A percentile compares a stretch with the other conserved stretches of the same genome.
These are phyloP conservation scores for Rhagophthalmus giganteus DNA, from an alignment of 2,888 invertebrate species.

Conservation along the genomic window DNA sequence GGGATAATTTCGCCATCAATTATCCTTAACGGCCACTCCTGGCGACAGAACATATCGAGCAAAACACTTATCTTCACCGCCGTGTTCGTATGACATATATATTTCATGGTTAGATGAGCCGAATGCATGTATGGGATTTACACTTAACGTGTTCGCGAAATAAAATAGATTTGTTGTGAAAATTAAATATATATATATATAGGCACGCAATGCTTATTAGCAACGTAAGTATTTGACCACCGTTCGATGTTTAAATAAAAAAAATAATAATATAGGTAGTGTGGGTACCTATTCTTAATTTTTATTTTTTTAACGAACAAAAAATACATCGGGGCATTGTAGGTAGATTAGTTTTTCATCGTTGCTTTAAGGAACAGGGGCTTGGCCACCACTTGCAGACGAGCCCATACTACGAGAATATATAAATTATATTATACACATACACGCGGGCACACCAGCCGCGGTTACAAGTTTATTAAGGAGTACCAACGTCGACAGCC, in stretches of 20 bases:
- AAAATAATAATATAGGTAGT: too few relatives aligned
- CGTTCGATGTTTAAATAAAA: too few relatives aligned
- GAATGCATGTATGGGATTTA: constrained; percentile 40
- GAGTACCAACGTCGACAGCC: constrained; percentile 46
- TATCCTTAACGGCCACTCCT: constrained; percentile 45
- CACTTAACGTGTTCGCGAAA: constrained; percentile 39
- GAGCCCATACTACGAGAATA: constrained; percentile 29
- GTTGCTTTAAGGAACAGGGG: constrained; percentile 24
- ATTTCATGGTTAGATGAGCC: constrained; percentile 43
- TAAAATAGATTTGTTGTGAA: constrained; percentile 39
- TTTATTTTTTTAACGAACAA: constrained; percentile 9
- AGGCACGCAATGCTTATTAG: not conserved
- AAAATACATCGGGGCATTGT: constrained; percentile 24
- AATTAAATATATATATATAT: constrained; percentile 19
- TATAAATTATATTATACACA: constrained; percentile 39
- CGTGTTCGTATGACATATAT: constrained; percentile 42
- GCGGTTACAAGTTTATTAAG: constrained; percentile 48
- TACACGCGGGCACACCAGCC: constrained; percentile 35
- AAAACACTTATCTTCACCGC: constrained; percentile 44
- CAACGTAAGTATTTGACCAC: too few relatives aligned
- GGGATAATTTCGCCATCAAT: constrained; percentile 46
- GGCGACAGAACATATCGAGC: constrained; percentile 46
- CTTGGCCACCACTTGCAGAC: constrained; percentile 32
- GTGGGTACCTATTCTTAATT: constrained; percentile 2
- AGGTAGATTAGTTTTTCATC: constrained; percentile 33